phyloP scores from a whole-genome alignment of 2,888 invertebrate species.

The Caenorhabditis sp. region DNA sequence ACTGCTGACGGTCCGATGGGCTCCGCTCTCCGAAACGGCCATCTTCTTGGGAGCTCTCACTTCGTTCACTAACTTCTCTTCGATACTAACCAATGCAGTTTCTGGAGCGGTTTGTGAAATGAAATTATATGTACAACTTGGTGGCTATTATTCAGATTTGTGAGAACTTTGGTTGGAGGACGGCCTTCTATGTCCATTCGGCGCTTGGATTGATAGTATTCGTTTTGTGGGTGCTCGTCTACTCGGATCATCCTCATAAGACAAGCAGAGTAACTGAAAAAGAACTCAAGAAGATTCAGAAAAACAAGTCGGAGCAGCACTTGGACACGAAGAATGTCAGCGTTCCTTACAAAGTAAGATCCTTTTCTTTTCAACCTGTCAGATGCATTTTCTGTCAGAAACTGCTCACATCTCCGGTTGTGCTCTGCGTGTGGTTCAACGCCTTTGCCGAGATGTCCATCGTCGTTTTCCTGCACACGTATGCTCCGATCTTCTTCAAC shows the following conservation, averaged over 20 bases:
- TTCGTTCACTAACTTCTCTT: conserved; percentile 71
- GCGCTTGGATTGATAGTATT: conserved; percentile 53
- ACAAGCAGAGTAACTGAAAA: conserved; percentile 48
- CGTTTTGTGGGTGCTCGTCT: conserved; percentile 60
- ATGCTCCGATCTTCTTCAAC: conserved; percentile 73
- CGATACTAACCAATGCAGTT: conserved; percentile 69
- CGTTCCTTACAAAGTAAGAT: conserved; percentile 66
- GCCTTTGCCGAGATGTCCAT: conserved; percentile 75
- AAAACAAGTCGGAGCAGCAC: conserved; percentile 72
- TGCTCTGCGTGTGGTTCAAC: conserved; percentile 72
- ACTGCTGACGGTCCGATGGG: conserved; percentile 71
- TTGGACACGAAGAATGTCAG: conserved; percentile 64
- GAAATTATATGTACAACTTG: neutral
- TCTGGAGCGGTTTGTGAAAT: conserved; percentile 67
- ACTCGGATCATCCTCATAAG: conserved; percentile 65
- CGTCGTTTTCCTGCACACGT: conserved; percentile 73
- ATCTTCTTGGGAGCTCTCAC: conserved; percentile 74
- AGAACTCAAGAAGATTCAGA: conserved; percentile 68
- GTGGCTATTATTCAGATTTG: conserved; percentile 57
- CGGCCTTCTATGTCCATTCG: conserved; percentile 72
- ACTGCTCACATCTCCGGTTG: conserved; percentile 68
- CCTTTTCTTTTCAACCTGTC: conserved; percentile 41
- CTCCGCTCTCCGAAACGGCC: conserved; percentile 70
- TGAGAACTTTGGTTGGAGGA: conserved; percentile 72
- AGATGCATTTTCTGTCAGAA: conserved; percentile 58